Evolutionary conservation across 1,140 invertebrate species (phyloP).

Genomic region (Aphelenchoides avenae): DNA sequence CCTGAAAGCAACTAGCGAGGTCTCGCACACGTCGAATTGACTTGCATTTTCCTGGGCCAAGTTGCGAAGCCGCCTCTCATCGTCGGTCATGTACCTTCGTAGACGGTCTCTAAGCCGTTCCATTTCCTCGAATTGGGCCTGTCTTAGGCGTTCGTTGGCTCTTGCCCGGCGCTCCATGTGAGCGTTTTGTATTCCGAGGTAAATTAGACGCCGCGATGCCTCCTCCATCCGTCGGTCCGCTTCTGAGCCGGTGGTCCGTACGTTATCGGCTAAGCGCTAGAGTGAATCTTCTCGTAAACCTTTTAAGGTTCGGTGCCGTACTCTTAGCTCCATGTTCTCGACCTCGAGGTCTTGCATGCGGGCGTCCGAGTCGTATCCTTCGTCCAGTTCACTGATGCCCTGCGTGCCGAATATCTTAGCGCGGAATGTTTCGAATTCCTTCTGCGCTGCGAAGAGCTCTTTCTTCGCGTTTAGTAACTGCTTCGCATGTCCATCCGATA

Average conservation of each 20-base stretch:
- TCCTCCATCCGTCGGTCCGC: conserved; percentile 45
- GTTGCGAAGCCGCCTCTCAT: conserved; percentile 9
- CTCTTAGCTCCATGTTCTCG: conserved; percentile 35
- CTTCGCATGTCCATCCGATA: conserved; percentile 4
- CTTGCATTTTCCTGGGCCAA: conserved; percentile 30
- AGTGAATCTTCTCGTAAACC: not conserved
- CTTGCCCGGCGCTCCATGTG: conserved; percentile 24
- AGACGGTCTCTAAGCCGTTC: conserved; percentile 10
- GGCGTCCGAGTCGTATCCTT: conserved; percentile 16
- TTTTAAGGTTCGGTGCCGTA: not conserved
- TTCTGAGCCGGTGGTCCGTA: conserved; percentile 31
- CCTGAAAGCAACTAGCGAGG: conserved; percentile 18
- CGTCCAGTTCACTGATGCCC: too few relatives aligned
- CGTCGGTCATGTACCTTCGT: conserved; percentile 2
- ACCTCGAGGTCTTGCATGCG: conserved; percentile 23
- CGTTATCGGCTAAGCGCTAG: conserved; percentile 27
- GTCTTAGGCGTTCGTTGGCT: conserved; percentile 16
- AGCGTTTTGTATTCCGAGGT: conserved; percentile 31
- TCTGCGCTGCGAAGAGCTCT: not conserved
- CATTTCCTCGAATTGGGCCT: conserved; percentile 22
- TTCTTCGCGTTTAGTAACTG: conserved; percentile 6
- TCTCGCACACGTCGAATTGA: conserved; percentile 11
- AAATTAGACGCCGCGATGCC: conserved; percentile 36
- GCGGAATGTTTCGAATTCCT: conserved; percentile 34
- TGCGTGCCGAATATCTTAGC: conserved; percentile 10